Conservation (phyloP, 2,797 vertebrate genomes). For the Liparis tanakae region DNA sequence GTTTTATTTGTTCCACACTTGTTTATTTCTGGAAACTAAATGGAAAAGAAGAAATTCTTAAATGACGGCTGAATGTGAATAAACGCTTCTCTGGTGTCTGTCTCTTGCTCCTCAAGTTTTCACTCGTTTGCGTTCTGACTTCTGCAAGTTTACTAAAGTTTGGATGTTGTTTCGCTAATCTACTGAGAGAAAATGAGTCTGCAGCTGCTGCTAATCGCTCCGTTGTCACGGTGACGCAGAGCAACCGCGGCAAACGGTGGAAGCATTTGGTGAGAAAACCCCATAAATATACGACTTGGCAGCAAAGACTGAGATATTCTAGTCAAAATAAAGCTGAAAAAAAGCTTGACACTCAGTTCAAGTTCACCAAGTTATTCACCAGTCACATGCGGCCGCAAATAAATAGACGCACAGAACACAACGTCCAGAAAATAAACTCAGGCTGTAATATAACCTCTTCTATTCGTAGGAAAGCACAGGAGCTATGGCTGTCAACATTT, state of each 20-base stretch:
- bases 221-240: slow-evolving; percentile 4
- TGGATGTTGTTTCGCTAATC: slow-evolving; percentile 6
- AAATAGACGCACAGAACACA: background rate
- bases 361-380: background rate
- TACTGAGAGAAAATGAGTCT: slow-evolving; percentile 17
- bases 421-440: background rate
- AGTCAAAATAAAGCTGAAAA: background rate
- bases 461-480: background rate
- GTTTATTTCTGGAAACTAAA: too few relatives aligned
- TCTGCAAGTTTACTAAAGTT: slow-evolving; percentile 34
- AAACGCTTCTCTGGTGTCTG: too few relatives aligned
- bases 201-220: slow-evolving; percentile 42
- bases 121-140: slow-evolving; percentile 14
- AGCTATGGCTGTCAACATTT: background rate
- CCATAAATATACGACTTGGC: background rate
- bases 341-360: background rate
- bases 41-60: too few relatives aligned
- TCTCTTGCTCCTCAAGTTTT: slow-evolving; percentile 10
- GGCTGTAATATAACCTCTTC: background rate
- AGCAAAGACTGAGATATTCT: background rate
- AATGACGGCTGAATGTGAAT: too few relatives aligned
- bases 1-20: too few relatives aligned
- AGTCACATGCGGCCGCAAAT: background rate
- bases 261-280: background rate
- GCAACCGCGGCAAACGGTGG: background rate